Evolutionary conservation across 2,888 invertebrate species (phyloP).

Genomic region (Seira sanloemensis): DNA sequence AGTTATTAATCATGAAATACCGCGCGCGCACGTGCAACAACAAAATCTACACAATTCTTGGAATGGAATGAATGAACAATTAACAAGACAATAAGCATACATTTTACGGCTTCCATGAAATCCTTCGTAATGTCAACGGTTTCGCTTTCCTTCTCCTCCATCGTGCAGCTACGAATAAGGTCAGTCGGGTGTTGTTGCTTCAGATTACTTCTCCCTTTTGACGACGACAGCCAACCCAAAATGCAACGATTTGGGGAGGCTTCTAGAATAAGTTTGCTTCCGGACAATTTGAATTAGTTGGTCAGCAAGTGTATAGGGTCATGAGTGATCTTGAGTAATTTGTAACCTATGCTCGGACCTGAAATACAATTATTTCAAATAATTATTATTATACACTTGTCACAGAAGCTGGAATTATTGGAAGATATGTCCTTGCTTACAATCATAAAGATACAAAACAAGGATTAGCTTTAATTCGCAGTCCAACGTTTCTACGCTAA

Average conservation of each 20-base stretch:
- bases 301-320: background rate
- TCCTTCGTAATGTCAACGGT: constrained; percentile 82
- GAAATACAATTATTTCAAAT: background rate
- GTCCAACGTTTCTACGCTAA: no score
- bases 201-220: background rate
- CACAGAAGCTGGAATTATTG: no score
- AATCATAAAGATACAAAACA: no score
- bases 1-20: no score
- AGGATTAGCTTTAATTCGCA: no score
- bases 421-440: no score
- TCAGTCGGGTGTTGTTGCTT: background rate
- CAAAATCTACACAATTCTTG: no score
- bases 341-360: background rate
- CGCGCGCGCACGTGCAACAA: no score
- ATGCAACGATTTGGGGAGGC: background rate
- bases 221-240: background rate
- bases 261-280: background rate
- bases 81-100: no score
- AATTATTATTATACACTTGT: no score
- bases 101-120: constrained; percentile 81
- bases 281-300: background rate
- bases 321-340: background rate
- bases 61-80: no score
- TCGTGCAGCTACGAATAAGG: background rate
- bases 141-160: constrained; percentile 55